Evolutionary conservation across 2,888 invertebrate species (phyloP), one percentile per base, ranked within the genome.

Genomic region (Tubulanus polymorphus): DNA sequence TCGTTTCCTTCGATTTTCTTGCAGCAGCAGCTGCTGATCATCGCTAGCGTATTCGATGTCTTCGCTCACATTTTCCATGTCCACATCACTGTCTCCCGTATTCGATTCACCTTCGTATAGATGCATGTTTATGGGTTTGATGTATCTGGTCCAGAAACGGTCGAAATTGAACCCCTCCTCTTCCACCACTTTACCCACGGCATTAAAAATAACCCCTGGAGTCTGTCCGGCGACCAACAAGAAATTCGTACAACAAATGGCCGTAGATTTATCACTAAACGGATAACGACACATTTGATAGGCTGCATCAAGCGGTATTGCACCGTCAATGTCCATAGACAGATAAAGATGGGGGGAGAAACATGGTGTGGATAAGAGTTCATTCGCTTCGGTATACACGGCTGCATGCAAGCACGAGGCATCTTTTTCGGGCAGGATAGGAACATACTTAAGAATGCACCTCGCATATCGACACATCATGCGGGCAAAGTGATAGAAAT

Each of bases 41-140:
- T 41, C 41, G 15, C 15, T 3, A 15, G 18, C 41, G 23, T 15
- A 18, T 3, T 41, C 41, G 6, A 20, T 23, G 23, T 41, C 41
- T 8, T 41, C 41, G 3, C 41, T 8, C 23, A 20, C 41, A 41
- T 41, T 41, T 5, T 41, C 41, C 18, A 18, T 23, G 6, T 41
- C 41, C 6, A 5, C 41, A 41, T 41, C 41, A 15, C 41, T 41
- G 15, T 41, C 15, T 8, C 41, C 23, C 23, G 41, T 41, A 3
- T 18, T 5, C 41, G 5, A 18, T 20, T 5, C 41, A 20, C 10
- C 35, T 10, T 41, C 41, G 41, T 41, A 41, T 8, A 41, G 23
- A 41, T 41, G 41, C 41, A 41, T 41, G 41, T 41, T 41, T 8
- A 8, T 41, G 3, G 41, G 41, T 41, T 41, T 41, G 5, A 41